Evolutionary conservation across 1,140 invertebrate species (phyloP).

Genomic region (Tetragnatha versicolor): DNA sequence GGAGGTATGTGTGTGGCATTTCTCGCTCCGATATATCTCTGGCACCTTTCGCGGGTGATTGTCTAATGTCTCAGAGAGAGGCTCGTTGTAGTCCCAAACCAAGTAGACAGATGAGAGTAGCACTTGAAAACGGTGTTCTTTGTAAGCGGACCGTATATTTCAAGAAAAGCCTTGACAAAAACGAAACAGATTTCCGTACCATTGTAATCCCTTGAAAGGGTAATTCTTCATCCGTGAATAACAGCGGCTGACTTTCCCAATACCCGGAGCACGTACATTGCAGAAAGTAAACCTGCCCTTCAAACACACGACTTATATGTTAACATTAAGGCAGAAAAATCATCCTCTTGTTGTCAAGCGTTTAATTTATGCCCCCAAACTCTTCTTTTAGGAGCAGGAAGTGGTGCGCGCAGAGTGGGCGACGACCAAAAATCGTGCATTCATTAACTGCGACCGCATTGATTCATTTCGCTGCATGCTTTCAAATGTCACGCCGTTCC

Average conservation of each 20-base stretch:
- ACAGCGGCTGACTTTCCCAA: slow-evolving; percentile 29
- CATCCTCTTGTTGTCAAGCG: background rate
- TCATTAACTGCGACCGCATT: background rate
- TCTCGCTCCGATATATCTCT: background rate
- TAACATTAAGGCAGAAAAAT: background rate
- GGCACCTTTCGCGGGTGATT: background rate
- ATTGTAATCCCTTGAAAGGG: slow-evolving; percentile 48
- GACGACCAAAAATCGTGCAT: background rate
- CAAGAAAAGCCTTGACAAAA: slow-evolving; percentile 42
- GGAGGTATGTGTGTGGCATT: background rate
- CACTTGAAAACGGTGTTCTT: slow-evolving; percentile 36
- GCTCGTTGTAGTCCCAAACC: no score
- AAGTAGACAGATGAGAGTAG: slow-evolving; percentile 22
- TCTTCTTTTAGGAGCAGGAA: background rate
- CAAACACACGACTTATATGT: background rate
- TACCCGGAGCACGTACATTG: background rate
- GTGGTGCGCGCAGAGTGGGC: background rate
- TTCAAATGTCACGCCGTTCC: no score
- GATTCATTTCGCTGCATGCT: background rate
- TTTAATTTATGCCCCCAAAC: slow-evolving; percentile 2
- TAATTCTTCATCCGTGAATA: slow-evolving; percentile 45
- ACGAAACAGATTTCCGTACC: slow-evolving; percentile 31
- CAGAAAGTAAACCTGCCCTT: slow-evolving; percentile 12
- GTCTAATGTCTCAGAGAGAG: no score
- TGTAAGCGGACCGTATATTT: slow-evolving; percentile 45